phyloP scores from a whole-genome alignment of 2,113 vertebrate species.

The Hoplias malabaricus region DNA sequence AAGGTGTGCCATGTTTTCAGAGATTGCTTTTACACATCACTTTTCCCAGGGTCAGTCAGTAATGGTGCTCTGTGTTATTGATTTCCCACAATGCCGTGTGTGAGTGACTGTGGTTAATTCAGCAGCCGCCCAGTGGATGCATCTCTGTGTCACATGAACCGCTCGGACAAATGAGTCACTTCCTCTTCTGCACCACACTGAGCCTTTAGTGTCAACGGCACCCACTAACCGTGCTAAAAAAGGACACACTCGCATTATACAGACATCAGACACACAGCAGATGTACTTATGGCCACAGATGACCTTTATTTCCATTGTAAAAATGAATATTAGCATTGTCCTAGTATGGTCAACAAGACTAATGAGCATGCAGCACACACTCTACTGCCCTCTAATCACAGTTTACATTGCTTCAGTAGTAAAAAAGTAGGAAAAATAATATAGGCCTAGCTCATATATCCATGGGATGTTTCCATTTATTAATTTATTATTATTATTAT shows the following conservation, averaged over 20 bases:
- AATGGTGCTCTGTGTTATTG: not conserved
- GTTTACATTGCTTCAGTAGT: no score
- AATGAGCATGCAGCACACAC: no score
- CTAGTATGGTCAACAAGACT: no score
- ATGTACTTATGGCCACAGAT: not conserved
- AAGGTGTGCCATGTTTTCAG: not conserved
- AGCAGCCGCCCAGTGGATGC: slow-evolving; percentile 4
- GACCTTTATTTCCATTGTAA: not conserved
- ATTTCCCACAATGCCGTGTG: not conserved
- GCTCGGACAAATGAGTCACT: slow-evolving; percentile 48
- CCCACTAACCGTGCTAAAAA: not conserved
- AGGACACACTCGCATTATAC: not conserved
- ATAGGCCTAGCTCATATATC: no score
- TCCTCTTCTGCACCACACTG: slow-evolving; percentile 44
- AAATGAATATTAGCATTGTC: no score
- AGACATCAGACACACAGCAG: not conserved
- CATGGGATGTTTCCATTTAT: no score
- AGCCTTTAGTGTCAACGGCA: slow-evolving; percentile 19
- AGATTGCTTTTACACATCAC: not conserved
- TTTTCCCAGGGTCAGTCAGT: not conserved
- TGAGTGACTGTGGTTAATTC: slow-evolving; percentile 27
- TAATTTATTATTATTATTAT: no score
- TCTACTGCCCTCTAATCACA: no score
- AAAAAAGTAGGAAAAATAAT: no score
- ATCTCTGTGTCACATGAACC: slow-evolving; percentile 51